Evolutionary conservation across 2,797 vertebrate genomes (phyloP).

Genomic region (Rhynchonycteris naso): DNA sequence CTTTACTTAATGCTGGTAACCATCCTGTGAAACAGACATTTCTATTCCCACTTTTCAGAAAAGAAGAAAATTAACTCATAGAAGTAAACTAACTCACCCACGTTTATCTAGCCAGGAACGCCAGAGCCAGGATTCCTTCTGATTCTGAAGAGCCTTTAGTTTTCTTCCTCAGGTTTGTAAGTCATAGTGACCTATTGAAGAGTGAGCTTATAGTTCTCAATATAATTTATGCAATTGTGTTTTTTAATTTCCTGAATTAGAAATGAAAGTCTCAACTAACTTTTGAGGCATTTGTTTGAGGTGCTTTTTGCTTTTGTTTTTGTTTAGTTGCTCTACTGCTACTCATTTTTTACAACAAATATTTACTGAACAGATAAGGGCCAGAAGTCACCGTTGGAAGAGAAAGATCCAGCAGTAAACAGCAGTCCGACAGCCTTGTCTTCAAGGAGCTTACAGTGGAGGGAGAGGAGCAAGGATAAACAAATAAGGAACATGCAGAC

Average conservation of each 20-base stretch:
- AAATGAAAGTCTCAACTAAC: not conserved
- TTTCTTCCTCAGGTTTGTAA: not conserved
- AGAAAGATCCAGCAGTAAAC: not conserved
- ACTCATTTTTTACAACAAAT: not conserved
- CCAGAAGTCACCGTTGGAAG: not conserved
- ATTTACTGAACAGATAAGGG: not conserved
- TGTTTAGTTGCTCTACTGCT: not conserved
- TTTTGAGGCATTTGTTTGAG: not conserved
- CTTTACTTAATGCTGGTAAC: not conserved
- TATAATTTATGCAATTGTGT: not conserved
- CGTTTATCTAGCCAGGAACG: not conserved
- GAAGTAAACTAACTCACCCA: not conserved
- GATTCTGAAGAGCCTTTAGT: not conserved
- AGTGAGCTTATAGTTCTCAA: not conserved
- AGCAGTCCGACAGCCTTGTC: no score
- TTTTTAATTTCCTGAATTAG: not conserved
- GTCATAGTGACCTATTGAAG: not conserved
- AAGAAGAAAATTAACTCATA: not conserved
- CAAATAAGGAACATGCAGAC: not conserved
- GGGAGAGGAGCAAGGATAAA: rapidly evolving
- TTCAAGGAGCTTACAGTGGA: not conserved
- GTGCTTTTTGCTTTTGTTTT: not conserved
- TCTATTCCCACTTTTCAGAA: not conserved
- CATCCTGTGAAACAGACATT: not conserved
- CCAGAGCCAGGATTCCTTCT: not conserved